A percentile compares a stretch with the other conserved stretches of the same genome.
phyloP scores from a whole-genome alignment of 2,113 vertebrate species.

The Ammospiza nelsoni region DNA sequence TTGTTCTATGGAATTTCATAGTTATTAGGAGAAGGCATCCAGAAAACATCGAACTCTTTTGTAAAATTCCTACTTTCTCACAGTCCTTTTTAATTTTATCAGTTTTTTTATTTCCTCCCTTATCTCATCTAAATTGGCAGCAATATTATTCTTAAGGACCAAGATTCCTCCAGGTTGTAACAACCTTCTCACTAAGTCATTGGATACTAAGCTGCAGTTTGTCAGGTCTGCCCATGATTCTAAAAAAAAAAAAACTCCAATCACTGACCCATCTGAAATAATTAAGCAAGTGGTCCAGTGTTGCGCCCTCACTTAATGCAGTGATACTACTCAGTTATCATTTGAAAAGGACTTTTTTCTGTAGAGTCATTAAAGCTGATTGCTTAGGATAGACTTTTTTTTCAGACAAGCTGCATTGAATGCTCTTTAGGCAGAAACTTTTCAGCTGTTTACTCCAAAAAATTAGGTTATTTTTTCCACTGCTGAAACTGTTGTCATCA shows the following conservation, averaged over 20 bases:
- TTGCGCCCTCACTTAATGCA: not conserved
- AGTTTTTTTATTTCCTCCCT: not conserved
- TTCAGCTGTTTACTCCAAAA: not conserved
- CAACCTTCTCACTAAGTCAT: not conserved
- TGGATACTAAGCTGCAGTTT: not conserved
- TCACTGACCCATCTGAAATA: not conserved
- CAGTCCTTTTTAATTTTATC: not conserved
- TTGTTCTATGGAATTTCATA: not conserved
- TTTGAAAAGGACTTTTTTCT: not conserved
- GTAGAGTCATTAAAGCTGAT: not conserved
- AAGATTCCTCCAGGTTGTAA: not conserved
- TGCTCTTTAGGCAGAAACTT: not conserved
- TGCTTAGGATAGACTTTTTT: not conserved
- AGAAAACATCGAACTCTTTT: not conserved
- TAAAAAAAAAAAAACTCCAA: slow-evolving; percentile 24
- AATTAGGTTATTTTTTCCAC: not conserved
- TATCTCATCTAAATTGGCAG: not conserved
- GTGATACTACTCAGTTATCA: not conserved
- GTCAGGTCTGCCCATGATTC: not conserved
- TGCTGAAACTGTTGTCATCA: not conserved
- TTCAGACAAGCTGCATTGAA: not conserved
- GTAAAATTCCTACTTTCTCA: not conserved
- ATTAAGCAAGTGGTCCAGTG: not conserved
- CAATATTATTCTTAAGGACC: not conserved
- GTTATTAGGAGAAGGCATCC: not conserved